Evolutionary conservation across 2,888 invertebrate genomes (phyloP).

Genomic region (Limnephilus marmoratus): DNA sequence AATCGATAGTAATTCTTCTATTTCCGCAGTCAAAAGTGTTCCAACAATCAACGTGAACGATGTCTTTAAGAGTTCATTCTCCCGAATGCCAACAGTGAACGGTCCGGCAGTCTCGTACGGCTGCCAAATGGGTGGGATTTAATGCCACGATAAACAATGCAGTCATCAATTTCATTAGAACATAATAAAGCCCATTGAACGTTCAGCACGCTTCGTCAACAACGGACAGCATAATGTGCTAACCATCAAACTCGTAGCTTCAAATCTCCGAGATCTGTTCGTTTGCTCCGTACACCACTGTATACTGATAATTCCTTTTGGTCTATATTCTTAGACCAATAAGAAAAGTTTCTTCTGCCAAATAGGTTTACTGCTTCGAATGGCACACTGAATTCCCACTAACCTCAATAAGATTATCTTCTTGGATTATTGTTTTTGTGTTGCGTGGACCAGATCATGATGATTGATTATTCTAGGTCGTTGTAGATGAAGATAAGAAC

Average conservation of each 20-base stretch:
- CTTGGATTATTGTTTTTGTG: background rate
- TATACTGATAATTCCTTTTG: background rate
- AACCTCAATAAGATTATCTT: background rate
- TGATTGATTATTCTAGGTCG: no score
- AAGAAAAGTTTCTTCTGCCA: background rate
- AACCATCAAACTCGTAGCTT: background rate
- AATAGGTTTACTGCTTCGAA: background rate
- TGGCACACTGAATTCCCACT: background rate
- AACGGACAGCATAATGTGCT: background rate
- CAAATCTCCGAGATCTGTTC: background rate
- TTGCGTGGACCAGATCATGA: background rate
- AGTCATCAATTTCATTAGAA: background rate
- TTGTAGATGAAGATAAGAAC: no score
- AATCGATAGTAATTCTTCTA: background rate
- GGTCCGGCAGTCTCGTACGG: background rate
- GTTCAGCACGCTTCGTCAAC: background rate
- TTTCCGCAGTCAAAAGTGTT: background rate
- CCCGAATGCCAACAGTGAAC: constrained; percentile 1
- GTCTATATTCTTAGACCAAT: background rate
- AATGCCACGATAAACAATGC: constrained; percentile 17
- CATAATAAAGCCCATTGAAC: background rate
- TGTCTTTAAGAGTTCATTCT: constrained; percentile 17
- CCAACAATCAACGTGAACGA: background rate
- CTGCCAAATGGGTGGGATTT: constrained; percentile 23
- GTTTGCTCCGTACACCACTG: background rate